Base-by-base conservation (phyloP, 1,140 invertebrate species). In the Rhizoglyphus robini region DNA sequence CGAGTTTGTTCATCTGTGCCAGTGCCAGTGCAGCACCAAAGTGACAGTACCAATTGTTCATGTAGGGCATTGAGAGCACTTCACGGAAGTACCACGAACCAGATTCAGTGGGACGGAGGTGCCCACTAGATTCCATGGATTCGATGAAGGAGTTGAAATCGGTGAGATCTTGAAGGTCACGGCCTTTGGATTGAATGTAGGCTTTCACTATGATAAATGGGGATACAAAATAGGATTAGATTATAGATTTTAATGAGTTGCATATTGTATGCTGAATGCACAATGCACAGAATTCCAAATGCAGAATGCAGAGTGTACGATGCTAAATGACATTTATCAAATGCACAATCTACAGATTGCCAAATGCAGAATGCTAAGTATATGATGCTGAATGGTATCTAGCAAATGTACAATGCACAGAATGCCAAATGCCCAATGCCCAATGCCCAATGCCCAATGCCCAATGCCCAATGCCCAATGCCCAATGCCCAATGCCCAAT, bases 171-270 rank as follows among this genome's bases (percentile, higher is more conserved):
- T 25, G 8, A 8, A 23, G 23, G 8, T 54, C 8, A 15, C 31
- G 8, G 15, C 51, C 51, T 32, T 20, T 54, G 8, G 51, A 54
- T 54, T 54, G 51, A 23, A 54, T 54, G 51, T 8, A 54, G 8
- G 51, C 51, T 54, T 54, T 54, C 51, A 54, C 51, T 54, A 23
- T 25, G 20, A 27, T 54, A n/a, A n/a, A n/a, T 54, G 8, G 31
- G 18, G 8, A 8, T 25, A 32, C 15, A 27, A 32, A 54, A 54
- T 11, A 41, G 36, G 18, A 41, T 41, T 41, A 11, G 36, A 41
- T 41, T 41, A 41, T 18, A 18, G 18, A 41, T 11, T 41, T 18
- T 8, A 41, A 41, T 11, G 36, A 41, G 18, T 11, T 41, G 36
- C 18, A n/a, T n/a, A n/a, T n/a, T n/a, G n/a, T n/a, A n/a, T n/a